phyloP scores from a whole-genome alignment of 2,113 vertebrate genomes.

The Pollimyrus isidori region DNA sequence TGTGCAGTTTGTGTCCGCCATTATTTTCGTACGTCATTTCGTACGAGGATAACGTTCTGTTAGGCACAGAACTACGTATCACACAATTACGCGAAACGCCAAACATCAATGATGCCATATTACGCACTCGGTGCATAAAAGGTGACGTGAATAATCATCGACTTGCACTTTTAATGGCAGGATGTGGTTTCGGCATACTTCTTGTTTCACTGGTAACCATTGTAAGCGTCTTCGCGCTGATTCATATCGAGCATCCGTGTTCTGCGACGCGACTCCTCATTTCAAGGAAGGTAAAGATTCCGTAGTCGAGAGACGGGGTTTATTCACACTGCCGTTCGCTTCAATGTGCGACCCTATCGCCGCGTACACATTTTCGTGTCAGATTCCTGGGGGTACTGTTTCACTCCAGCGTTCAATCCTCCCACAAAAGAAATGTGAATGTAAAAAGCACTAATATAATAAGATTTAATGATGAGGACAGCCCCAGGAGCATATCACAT shows the following conservation, averaged over 20 bases:
- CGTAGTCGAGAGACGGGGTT: not conserved
- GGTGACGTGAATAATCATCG: not conserved
- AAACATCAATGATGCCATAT: not conserved
- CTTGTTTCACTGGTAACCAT: not conserved
- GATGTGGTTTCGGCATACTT: not conserved
- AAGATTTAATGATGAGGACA: not conserved
- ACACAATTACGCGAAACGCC: not conserved
- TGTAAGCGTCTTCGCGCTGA: not conserved
- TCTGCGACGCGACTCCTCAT: not conserved
- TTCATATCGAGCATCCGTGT: not conserved
- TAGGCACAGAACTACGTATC: not conserved
- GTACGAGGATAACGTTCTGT: not conserved
- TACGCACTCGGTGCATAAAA: not conserved
- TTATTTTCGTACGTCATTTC: not conserved
- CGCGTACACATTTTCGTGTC: not conserved
- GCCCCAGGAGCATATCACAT: not conserved
- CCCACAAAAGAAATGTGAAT: not conserved
- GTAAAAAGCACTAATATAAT: not conserved
- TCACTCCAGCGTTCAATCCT: not conserved
- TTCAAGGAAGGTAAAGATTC: not conserved
- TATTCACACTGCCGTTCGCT: not conserved
- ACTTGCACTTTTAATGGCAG: not conserved
- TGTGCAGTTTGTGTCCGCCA: too few relatives aligned
- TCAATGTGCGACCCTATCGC: not conserved
- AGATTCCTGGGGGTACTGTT: not conserved